Evolutionary conservation across 2,888 invertebrate species (phyloP).

Genomic region (Smittia aterrima): DNA sequence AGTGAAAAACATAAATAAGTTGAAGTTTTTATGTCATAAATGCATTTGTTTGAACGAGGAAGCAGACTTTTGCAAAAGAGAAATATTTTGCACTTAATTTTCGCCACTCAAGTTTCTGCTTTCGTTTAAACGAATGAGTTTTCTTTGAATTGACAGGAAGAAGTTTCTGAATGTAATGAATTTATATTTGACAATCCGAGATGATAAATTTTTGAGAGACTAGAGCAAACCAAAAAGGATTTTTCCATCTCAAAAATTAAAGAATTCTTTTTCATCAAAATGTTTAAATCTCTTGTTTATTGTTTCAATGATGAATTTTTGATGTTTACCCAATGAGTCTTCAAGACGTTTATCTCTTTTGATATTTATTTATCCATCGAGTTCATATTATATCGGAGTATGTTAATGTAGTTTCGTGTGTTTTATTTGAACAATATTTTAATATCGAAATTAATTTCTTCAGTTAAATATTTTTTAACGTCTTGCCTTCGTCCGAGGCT

Average conservation of each 20-base stretch:
- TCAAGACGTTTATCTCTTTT: conserved; percentile 25
- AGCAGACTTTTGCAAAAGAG: conserved; percentile 1
- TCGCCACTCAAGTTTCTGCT: background rate
- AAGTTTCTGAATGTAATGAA: background rate
- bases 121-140: background rate
- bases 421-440: conserved; percentile 36
- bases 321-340: conserved; percentile 5
- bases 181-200: too few relatives aligned
- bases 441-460: conserved; percentile 38
- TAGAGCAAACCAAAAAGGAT: too few relatives aligned
- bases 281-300: conserved; percentile 7
- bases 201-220: too few relatives aligned
- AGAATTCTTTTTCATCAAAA: too few relatives aligned
- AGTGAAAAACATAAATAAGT: conserved; percentile 19
- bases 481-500: conserved; percentile 3
- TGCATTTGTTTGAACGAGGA: background rate
- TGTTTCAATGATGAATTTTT: conserved; percentile 38
- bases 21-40: conserved; percentile 14
- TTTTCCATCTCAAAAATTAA: too few relatives aligned
- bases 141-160: background rate
- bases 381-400: conserved; percentile 37
- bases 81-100: background rate
- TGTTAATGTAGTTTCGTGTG: conserved; percentile 38
- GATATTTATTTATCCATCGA: conserved; percentile 40
- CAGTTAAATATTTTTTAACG: conserved; percentile 8